A percentile compares a stretch with the other conserved stretches of the same genome.
Evolutionary conservation across 2,888 invertebrate species (phyloP).

Genomic region (Drosophila diplacantha): DNA sequence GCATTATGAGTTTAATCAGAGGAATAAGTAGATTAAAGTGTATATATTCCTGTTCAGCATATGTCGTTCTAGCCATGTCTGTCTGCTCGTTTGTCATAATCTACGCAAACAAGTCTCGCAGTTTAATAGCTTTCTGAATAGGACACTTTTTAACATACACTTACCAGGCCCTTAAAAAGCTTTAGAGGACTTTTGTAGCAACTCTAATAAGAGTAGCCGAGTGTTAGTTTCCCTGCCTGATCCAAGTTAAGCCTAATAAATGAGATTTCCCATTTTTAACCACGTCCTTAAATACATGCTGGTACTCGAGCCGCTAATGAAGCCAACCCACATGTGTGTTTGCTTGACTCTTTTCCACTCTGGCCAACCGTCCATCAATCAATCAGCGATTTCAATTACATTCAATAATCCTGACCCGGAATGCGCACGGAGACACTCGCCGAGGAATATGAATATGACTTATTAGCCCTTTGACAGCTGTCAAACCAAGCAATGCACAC

Average conservation of each 20-base stretch:
- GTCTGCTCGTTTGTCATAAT: too few species aligned
- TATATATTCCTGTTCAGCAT: too few species aligned
- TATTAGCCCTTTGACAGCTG: slow-evolving; percentile 74
- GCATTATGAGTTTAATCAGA: not conserved
- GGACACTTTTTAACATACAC: too few species aligned
- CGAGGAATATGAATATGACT: slow-evolving; percentile 59
- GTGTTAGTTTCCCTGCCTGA: not conserved
- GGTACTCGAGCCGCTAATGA: slow-evolving; percentile 28
- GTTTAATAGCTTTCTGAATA: not conserved
- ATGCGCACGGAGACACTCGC: slow-evolving; percentile 41
- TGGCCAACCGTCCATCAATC: slow-evolving; percentile 47
- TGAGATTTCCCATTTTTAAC: not conserved
- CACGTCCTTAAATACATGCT: slow-evolving; percentile 18
- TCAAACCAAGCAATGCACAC: slow-evolving; percentile 59
- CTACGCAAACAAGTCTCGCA: not conserved
- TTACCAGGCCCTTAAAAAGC: not conserved
- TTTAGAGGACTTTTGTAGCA: not conserved
- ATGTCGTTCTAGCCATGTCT: too few species aligned
- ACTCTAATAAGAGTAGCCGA: not conserved
- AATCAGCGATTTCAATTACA: slow-evolving; percentile 53
- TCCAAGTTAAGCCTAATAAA: not conserved
- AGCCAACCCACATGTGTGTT: slow-evolving; percentile 48
- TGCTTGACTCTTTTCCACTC: slow-evolving; percentile 15
- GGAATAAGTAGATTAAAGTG: too few species aligned
- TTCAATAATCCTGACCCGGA: slow-evolving; percentile 51